These are phyloP conservation scores for Astreopora myriophthalma DNA, from an alignment of 64 coral and sea anemone genomes.

Conservation along the genomic window DNA sequence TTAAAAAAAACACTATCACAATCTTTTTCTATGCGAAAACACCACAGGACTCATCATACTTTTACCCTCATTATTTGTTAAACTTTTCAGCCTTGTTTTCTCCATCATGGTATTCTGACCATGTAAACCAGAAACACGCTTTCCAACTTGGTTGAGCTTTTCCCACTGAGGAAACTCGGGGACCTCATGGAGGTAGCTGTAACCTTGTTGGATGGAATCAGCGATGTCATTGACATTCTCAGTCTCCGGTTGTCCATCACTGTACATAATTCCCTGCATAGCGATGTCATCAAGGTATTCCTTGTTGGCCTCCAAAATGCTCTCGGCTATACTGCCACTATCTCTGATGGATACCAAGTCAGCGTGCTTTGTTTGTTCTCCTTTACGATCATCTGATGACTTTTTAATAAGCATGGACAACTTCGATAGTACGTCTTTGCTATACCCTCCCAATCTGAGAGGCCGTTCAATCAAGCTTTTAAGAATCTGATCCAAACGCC, in stretches of 20 bases:
- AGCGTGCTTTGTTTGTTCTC: background rate
- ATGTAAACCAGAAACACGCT: background rate
- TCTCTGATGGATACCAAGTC: background rate
- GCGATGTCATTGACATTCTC: background rate
- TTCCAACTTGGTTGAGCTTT: background rate
- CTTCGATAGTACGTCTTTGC: background rate
- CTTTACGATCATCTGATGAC: background rate
- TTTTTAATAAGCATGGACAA: background rate
- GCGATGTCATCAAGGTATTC: conserved; percentile 34
- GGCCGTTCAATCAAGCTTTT: conserved; percentile 27
- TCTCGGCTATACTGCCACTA: background rate
- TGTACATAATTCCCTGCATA: conserved; percentile 35
- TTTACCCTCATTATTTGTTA: background rate
- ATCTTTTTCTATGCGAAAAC: too few species aligned
- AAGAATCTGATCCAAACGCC: background rate
- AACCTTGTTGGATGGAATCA: background rate
- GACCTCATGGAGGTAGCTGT: background rate
- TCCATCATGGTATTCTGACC: background rate
- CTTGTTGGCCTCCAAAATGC: conserved; percentile 39
- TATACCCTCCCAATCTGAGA: background rate
- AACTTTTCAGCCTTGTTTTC: background rate
- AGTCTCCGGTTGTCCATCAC: conserved; percentile 30
- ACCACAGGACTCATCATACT: too few species aligned
- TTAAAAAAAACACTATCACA: too few species aligned
- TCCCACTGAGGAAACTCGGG: background rate